A percentile compares a stretch with the other conserved stretches of the same genome.
Evolutionary conservation across 2,113 vertebrate genomes (phyloP).

Genomic region (Corydoras maculifer): DNA sequence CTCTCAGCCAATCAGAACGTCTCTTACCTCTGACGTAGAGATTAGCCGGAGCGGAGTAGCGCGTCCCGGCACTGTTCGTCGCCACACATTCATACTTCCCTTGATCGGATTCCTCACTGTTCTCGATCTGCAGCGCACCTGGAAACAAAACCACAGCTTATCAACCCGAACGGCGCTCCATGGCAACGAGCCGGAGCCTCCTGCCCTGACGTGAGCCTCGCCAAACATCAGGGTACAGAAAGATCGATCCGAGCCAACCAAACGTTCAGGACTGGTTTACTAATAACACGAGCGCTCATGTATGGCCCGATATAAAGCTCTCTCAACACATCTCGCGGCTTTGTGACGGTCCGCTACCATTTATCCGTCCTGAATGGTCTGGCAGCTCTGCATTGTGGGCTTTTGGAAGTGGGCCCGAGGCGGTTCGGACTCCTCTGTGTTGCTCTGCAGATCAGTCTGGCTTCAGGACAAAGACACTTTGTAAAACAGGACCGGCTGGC

Average conservation of each 20-base stretch:
- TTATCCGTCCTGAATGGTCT: neutral
- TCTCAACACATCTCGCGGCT: neutral
- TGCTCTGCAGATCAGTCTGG: neutral
- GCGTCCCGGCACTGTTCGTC: slow-evolving; percentile 89
- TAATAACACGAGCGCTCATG: neutral
- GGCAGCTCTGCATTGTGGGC: neutral
- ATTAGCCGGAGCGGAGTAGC: slow-evolving; percentile 93
- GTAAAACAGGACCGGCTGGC: slow-evolving; percentile 7
- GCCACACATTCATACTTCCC: slow-evolving; percentile 98
- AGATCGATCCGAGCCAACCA: neutral
- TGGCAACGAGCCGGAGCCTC: slow-evolving; percentile 1
- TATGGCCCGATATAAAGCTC: neutral
- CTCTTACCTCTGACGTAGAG: slow-evolving; percentile 98
- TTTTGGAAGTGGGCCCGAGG: neutral
- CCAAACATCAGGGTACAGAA: neutral
- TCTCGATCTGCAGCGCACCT: slow-evolving; percentile 97
- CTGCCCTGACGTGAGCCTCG: slow-evolving; percentile 15
- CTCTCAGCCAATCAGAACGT: slow-evolving; percentile 14
- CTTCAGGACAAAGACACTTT: slow-evolving; percentile 22
- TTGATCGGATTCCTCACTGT: slow-evolving; percentile 96
- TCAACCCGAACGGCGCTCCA: slow-evolving; percentile 5
- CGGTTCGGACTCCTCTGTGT: neutral
- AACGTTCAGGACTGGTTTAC: neutral
- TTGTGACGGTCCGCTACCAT: neutral
- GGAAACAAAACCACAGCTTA: slow-evolving; percentile 49